These are phyloP conservation scores for Trachelus stipa DNA, from an alignment of 2,888 invertebrate species.

Conservation along the genomic window DNA sequence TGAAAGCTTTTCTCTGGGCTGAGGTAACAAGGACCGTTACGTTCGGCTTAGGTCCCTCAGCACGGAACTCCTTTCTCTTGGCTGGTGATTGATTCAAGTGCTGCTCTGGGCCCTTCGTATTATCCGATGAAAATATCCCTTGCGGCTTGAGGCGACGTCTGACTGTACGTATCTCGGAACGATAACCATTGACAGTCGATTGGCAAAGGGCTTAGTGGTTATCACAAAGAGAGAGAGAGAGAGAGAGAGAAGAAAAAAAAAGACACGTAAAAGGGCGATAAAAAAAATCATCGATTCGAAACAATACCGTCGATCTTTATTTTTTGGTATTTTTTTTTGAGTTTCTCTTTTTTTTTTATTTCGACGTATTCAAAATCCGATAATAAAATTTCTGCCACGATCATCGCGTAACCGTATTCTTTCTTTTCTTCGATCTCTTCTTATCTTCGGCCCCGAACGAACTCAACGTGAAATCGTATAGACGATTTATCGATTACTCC, in stretches of 20 bases:
- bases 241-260: no score
- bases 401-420: background rate
- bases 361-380: background rate
- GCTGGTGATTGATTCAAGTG: background rate
- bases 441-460: background rate
- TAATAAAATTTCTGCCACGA: background rate
- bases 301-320: no score
- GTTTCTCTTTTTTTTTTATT: background rate
- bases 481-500: background rate
- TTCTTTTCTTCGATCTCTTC: background rate
- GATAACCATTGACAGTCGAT: background rate
- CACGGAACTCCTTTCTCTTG: slow-evolving; percentile 3
- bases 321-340: no score
- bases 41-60: background rate
- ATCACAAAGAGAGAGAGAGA: background rate
- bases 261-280: no score
- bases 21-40: slow-evolving; percentile 4
- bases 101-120: background rate
- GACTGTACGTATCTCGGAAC: background rate
- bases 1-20: slow-evolving; percentile 1
- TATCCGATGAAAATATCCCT: background rate
- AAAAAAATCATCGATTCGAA: no score
- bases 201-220: background rate
- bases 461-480: background rate
- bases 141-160: background rate